phyloP scores from a whole-genome alignment of 2,797 vertebrate genomes.

The Hemitrygon akajei region DNA sequence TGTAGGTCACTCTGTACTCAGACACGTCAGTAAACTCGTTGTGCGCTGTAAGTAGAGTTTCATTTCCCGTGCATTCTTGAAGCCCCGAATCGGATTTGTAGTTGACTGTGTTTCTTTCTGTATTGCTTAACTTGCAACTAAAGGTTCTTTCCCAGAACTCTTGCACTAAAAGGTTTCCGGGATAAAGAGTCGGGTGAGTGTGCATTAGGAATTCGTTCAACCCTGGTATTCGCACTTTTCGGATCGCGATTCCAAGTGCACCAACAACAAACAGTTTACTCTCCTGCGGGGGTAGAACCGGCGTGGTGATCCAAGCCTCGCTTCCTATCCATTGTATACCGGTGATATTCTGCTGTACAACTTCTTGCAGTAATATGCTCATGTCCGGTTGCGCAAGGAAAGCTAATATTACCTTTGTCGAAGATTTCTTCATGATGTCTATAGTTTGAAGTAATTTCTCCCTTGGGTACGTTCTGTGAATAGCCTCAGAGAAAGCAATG shows the following conservation, averaged over 20 bases:
- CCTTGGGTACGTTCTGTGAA: conserved; percentile 63
- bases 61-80: conserved; percentile 52
- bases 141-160: conserved; percentile 44
- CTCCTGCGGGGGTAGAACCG: no score
- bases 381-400: background rate
- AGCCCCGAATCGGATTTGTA: conserved; percentile 10
- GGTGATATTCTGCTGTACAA: background rate
- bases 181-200: background rate
- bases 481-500: conserved; percentile 62
- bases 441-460: conserved; percentile 62
- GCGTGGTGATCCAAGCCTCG: no score
- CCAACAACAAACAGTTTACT: background rate
- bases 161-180: background rate
- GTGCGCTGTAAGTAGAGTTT: conserved; percentile 52
- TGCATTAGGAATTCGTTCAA: background rate
- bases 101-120: conserved; percentile 28
- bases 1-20: conserved; percentile 63
- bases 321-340: background rate
- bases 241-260: background rate
- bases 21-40: conserved; percentile 63
- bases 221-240: background rate
- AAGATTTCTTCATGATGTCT: conserved; percentile 52
- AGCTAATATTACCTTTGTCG: background rate
- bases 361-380: background rate
- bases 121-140: conserved; percentile 49